phyloP scores from a whole-genome alignment of 2,797 vertebrate species.

The Tympanoctomys barrerae region DNA sequence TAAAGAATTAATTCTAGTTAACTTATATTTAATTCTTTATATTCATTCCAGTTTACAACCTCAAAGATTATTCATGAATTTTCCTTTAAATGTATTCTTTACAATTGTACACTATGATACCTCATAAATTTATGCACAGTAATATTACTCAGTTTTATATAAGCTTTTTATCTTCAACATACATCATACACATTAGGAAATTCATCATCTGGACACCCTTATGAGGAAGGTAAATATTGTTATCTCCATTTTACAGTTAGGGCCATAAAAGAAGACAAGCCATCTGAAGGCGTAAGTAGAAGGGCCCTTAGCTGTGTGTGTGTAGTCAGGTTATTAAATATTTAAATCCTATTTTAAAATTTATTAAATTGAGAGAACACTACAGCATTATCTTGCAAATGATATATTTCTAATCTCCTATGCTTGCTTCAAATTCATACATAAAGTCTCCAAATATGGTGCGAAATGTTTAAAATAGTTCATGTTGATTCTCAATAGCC shows the following conservation, averaged over 20 bases:
- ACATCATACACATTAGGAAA: slow-evolving; percentile 63
- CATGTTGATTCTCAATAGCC: not conserved
- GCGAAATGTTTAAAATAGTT: slow-evolving; percentile 5
- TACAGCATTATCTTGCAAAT: slow-evolving; percentile 34
- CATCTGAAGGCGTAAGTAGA: slow-evolving; percentile 58
- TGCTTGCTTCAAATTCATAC: not conserved
- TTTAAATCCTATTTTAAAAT: slow-evolving; percentile 59
- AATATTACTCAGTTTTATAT: slow-evolving; percentile 72
- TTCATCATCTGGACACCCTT: slow-evolving; percentile 39
- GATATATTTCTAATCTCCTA: not conserved
- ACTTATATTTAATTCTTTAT: not conserved
- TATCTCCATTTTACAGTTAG: slow-evolving; percentile 72
- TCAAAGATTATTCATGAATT: slow-evolving; percentile 63
- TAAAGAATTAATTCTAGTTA: too few relatives aligned
- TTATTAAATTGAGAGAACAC: slow-evolving; percentile 31
- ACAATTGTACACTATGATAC: slow-evolving; percentile 45
- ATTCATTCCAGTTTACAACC: slow-evolving; percentile 58
- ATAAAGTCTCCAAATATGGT: slow-evolving; percentile 4
- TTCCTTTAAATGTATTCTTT: slow-evolving; percentile 66
- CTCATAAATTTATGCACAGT: slow-evolving; percentile 69
- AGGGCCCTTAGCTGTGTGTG: not conserved
- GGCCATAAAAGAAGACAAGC: slow-evolving; percentile 57
- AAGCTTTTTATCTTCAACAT: slow-evolving; percentile 74
- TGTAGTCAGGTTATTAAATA: slow-evolving; percentile 19
- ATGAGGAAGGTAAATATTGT: slow-evolving; percentile 71